phyloP scores from a whole-genome alignment of 2,113 vertebrate species.

The Dolichallabes microphthalmus region DNA sequence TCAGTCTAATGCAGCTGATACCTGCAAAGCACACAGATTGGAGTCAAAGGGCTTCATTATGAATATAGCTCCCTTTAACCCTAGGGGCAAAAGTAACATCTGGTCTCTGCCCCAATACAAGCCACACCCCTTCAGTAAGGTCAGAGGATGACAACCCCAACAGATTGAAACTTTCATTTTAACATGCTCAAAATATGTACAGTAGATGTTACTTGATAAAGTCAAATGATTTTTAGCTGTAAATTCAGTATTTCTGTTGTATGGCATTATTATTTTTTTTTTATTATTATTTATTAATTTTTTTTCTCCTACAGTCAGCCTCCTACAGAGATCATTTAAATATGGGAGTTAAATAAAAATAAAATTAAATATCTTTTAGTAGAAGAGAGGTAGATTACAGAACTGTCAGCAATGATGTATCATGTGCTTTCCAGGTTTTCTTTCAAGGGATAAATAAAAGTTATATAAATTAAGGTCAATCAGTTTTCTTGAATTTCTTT shows the following conservation, averaged over 20 bases:
- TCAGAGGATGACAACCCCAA: constrained; percentile 13
- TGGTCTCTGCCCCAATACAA: constrained; percentile 31
- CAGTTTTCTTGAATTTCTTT: background rate
- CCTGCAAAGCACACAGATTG: constrained; percentile 41
- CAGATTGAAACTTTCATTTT: constrained; percentile 13
- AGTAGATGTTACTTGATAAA: background rate
- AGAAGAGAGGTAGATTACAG: background rate
- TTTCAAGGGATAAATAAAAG: background rate
- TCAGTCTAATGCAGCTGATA: constrained; percentile 43
- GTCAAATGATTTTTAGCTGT: background rate
- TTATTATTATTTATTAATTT: too few species aligned
- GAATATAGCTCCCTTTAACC: constrained; percentile 32
- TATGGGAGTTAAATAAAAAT: background rate
- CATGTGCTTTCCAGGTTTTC: background rate
- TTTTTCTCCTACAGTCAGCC: background rate
- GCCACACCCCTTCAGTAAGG: constrained; percentile 32
- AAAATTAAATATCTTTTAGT: too few species aligned
- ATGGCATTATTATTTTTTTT: too few species aligned
- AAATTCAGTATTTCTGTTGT: background rate
- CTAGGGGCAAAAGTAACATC: constrained; percentile 39
- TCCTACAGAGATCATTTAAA: background rate
- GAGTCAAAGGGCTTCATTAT: constrained; percentile 42
- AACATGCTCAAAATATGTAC: background rate
- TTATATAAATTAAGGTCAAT: background rate
- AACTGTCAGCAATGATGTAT: background rate